Base-by-base conservation (phyloP, 1,140 invertebrate genomes). In the Drosophila pseudoobscura region DNA sequence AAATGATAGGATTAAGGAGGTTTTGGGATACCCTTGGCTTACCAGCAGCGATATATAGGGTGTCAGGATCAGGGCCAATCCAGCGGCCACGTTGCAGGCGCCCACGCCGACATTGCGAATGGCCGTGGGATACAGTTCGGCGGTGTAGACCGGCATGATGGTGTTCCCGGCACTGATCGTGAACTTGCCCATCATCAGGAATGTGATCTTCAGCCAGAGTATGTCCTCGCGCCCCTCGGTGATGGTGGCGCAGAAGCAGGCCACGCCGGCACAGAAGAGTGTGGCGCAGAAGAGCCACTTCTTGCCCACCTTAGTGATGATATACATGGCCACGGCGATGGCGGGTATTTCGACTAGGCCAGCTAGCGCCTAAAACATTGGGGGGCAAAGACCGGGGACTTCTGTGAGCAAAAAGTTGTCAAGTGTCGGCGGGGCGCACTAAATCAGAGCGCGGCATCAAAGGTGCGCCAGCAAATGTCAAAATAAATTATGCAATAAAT, bases 91-190 rank as follows among this genome's bases (percentile, higher is more conserved):
- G 85, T 95, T 95, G 78, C 94, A 95, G 2, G 94, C 94, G 2
- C 95, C 95, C 7, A 96, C 95, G 8, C 95, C 95, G 44, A 95
- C 92, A 82, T 96, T 96, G 56, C 95, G 93, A 71, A 96, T 94
- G 45, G 94, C 92, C 2, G 95, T 96, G 2, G 95, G 95, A 92
- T 95, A 96, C 4, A 96, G 89, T 90, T 96, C 95, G 2, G 95
- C 95, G 2, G 95, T 95, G 75, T 94, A 96, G 8, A 95, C 95
- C 0, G 95, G 95, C 92, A 95, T 92, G 59, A 95, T 94, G 69
- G 95, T 95, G 76, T 96, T 95, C 1, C 94, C 94, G 2, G 94
- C 93, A 41, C 94, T 94, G 26, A 95, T 94, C 3, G 94, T 93
- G 75, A 95, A 95, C 91, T 95, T 95, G 53, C 94, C 94, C 50